Base-by-base conservation (phyloP, 2,888 invertebrate species). In the Rhogogaster chlorosoma region DNA sequence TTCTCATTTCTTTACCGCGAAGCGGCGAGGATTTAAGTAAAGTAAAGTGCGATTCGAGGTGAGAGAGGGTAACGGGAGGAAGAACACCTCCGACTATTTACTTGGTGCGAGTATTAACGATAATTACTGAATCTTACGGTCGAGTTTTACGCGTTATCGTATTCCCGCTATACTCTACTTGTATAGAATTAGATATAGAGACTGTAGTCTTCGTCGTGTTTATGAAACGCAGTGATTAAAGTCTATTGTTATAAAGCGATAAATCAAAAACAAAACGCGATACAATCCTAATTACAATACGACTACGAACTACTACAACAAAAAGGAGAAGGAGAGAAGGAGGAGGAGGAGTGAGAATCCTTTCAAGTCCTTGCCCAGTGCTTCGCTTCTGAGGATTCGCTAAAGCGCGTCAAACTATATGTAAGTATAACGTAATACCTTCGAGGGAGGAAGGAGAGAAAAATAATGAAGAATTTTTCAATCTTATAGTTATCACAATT, bases 321-420 rank as follows among this genome's bases (percentile, higher is more conserved):
- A 9, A 18, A 32, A 36, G 7, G n/a, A 7, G 18, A 6, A 36
- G 18, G 36, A 18, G 22, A 12, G 22, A 22, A 71, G 26, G 71
- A 42, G 71, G 29, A 49, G 29, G 32, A 38, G 45, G 45, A 77
- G 77, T 29, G 49, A 77, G 77, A 77, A 77, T 77, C 77, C 77
- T 77, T 77, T 53, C 77, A 77, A 77, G 77, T 77, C 77, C 45
- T 77, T 53, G 18, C 49, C 77, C 77, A 77, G 77, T 77, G 77
- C 77, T 77, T 53, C 77, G 77, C 77, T 77, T 77, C 77, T 77
- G 77, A 77, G 77, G 77, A 77, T 77, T 77, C 77, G 77, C 53
- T 29, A 53, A 53, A 77, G 29, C 77, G 77, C 77, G 77, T 77
- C 77, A 32, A 77, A 77, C 45, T 29, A 45, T 77, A 77, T 77